Conservation (phyloP, 1,140 invertebrate species). For the Caenorhabditis remanei region DNA sequence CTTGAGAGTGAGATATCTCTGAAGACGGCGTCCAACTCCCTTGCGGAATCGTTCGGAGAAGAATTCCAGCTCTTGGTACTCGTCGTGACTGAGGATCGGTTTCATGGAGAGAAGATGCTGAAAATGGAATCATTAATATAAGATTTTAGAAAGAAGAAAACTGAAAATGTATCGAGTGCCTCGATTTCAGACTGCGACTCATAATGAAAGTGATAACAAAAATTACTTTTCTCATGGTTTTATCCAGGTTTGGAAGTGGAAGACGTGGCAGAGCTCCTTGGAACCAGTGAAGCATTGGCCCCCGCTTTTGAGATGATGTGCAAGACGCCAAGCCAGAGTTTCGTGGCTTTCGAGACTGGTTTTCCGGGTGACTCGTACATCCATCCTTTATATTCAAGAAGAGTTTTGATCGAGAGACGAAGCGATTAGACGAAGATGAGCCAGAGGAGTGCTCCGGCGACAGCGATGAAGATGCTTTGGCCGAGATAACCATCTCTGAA, state of each 20-base stretch:
- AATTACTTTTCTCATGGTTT: conserved; percentile 89
- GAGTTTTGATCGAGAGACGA: conserved; percentile 87
- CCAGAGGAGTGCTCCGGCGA: conserved; percentile 86
- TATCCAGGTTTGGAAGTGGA: conserved; percentile 88
- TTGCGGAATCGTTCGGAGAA: conserved; percentile 90
- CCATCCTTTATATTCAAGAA: conserved; percentile 83
- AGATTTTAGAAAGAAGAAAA: too few species aligned
- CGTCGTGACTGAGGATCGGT: conserved; percentile 86
- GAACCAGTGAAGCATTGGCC: conserved; percentile 94
- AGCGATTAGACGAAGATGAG: conserved; percentile 85
- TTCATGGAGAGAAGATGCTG: conserved; percentile 89
- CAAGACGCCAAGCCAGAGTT: conserved; percentile 84
- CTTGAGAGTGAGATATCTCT: conserved; percentile 92
- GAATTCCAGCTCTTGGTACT: conserved; percentile 87
- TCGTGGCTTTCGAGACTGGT: conserved; percentile 81
- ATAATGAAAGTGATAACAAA: conserved; percentile 33
- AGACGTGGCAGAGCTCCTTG: conserved; percentile 93
- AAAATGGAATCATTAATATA: too few species aligned
- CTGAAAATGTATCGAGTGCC: too few species aligned
- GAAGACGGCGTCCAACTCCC: conserved; percentile 90
- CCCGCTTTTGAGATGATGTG: conserved; percentile 81
- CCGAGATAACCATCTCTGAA: conserved; percentile 83
- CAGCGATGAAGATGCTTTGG: conserved; percentile 83
- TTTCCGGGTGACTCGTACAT: conserved; percentile 87
- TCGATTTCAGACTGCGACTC: too few species aligned